Conservation (phyloP, 2,888 invertebrate genomes). For the Venustoraphidia nigricollis region DNA sequence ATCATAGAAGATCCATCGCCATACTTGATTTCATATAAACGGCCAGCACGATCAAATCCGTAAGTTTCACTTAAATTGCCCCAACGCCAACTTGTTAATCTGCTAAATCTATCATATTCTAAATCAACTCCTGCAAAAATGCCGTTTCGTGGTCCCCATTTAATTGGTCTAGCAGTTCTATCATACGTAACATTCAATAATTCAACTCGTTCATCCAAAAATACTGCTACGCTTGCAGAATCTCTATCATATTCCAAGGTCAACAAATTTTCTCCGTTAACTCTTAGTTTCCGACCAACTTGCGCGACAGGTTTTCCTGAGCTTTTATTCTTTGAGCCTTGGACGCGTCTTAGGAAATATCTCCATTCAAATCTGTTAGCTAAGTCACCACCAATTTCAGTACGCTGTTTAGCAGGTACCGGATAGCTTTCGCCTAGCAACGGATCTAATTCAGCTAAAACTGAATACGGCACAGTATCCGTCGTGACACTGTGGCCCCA, state of each 20-base stretch:
- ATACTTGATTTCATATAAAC: conserved; percentile 78
- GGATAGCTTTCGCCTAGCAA: conserved; percentile 82
- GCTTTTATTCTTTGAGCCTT: conserved; percentile 34
- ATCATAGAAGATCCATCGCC: conserved; percentile 81
- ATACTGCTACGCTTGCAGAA: conserved; percentile 69
- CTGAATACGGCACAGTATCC: conserved; percentile 80
- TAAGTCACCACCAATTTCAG: conserved; percentile 77
- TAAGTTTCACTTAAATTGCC: conserved; percentile 82
- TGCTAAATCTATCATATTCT: conserved; percentile 82
- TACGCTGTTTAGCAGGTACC: conserved; percentile 78
- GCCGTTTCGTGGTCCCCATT: conserved; percentile 72
- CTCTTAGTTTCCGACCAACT: conserved; percentile 69
- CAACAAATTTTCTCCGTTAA: conserved; percentile 83
- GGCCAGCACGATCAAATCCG: conserved; percentile 77
- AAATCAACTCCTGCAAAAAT: conserved; percentile 81
- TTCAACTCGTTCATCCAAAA: conserved; percentile 76
- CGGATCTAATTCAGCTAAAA: conserved; percentile 76
- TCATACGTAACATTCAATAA: conserved; percentile 78
- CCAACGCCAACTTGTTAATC: conserved; percentile 83
- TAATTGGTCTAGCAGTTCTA: conserved; percentile 65
- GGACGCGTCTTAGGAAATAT: conserved; percentile 69
- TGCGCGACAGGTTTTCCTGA: conserved; percentile 56
- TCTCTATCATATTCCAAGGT: conserved; percentile 85
- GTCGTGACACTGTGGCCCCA: conserved; percentile 83
- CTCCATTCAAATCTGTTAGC: conserved; percentile 93